Evolutionary conservation across 1,140 invertebrate genomes (phyloP), one percentile per base, ranked within the genome.

Genomic region (Megathymus violae): DNA sequence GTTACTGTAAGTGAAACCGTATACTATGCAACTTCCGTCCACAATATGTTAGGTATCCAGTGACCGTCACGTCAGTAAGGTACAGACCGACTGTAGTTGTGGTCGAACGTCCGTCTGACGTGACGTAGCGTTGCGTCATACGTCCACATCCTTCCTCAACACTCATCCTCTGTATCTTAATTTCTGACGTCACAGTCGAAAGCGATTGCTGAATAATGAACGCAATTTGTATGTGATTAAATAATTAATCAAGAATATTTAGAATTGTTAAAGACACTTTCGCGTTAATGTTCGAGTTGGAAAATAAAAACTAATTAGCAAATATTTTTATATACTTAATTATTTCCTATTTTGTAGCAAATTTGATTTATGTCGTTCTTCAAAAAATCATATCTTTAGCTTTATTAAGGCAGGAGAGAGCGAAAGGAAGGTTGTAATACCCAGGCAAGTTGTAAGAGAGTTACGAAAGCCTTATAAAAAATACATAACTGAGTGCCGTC

Each of bases 1-100:
- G 77, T 78, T 77, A 78, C 74, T 77, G 80, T 78, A 74, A 82
- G 80, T 80, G 87, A 85, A 89, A 89, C 85, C 82, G 79, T 83
- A 87, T 84, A 84, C 85, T 85, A 74, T 76, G 82, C 79, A 77
- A 88, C 85, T 89, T 89, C 87, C 85, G 87, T 81, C 84, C 77
- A 82, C 74, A 77, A 73, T 74, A 78, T 78, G 80, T 75, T 82
- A 78, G 82, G 75, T 89, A 86, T 89, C 83, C 82, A 69, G 84
- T 88, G 79, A 78, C 83, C n/a, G n/a, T n/a, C n/a, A n/a, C 66
- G 72, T 43, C 72, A 67, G 73, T 80, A 80, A 67, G 70, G 69
- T 62, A 74, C 70, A 54, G 68, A 38, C 36, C 65, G 16, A 62
- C 41, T 59, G 62, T 56, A 56, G 63, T 68, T 85, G 85, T 54